Base-by-base conservation (phyloP, 2,797 vertebrate genomes). In the Danio aesculapii region DNA sequence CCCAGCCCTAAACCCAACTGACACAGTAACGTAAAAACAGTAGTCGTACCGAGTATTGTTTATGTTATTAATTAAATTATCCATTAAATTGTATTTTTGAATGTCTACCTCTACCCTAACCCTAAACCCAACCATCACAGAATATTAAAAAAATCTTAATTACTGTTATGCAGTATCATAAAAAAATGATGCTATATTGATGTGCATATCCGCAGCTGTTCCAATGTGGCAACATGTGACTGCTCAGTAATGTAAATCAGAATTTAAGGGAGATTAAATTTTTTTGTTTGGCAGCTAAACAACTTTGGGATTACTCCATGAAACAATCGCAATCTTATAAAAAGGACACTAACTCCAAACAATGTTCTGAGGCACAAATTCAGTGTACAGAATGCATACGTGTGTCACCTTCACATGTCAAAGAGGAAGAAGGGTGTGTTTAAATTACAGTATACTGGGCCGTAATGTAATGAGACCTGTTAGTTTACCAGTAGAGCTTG, bases 391-490 rank as follows among this genome's bases (percentile, higher is more conserved):
- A 41, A 21, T 21, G 19, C 3, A 12, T 49, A 50, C 1, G 17
- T 57, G 39, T 44, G 13, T n/a, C 6, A 39, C 3, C 5, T 39
- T 59, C 17, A 11, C 55, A 70, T 61, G 47, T 44, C 17, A 79
- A 52, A 49, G 47, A 70, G 17, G 66, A 70, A n/a, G 8, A 61
- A 59, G 53, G 58, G 13, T 53, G 30, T 79, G 58, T 62, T 71
- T 79, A 52, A 53, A 19, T 30, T 50, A 9, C 41, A 55, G 49
- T 30, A 79, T 58, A 53, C 19, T 63, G 77, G 63, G 57, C 58
- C 9, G 59, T 63, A 72, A 79, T 57, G 68, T 79, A 63, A 79
- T 21, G 59, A 79, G 39, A 72, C 58, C 68, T 63, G 68, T 79
- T 30, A 46, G 68, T 64, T 79, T 46, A 64, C 49, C 49, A 62